Percentiles rank a stretch among this genome's conserved stretches.
Evolutionary conservation across 2,797 vertebrate species (phyloP).

Genomic region (Pantherophis alleghaniensis): DNA sequence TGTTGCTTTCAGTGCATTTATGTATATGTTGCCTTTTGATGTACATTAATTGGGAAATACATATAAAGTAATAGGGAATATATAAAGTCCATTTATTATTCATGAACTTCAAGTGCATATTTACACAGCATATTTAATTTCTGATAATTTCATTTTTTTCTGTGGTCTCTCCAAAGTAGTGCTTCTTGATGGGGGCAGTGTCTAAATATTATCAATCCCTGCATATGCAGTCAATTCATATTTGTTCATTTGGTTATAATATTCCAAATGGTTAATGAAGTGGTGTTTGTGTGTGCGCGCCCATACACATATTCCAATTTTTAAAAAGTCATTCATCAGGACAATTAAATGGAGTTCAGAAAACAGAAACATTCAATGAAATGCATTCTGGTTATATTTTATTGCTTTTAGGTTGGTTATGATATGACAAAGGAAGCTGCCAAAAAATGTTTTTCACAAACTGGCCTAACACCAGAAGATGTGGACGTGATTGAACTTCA

Average conservation of each 20-base stretch:
- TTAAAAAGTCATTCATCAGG: background rate
- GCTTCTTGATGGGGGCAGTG: background rate
- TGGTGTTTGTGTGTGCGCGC: background rate
- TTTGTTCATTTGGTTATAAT: background rate
- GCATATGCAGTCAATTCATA: background rate
- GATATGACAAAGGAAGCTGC: constrained; percentile 89
- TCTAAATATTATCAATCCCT: background rate
- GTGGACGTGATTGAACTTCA: constrained; percentile 94
- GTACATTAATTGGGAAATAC: background rate
- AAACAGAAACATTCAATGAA: background rate
- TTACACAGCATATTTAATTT: background rate
- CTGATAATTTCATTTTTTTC: background rate
- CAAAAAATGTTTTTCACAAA: constrained; percentile 77
- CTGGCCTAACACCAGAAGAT: constrained; percentile 81
- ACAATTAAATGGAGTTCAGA: background rate
- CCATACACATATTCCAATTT: background rate
- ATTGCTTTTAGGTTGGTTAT: constrained; percentile 81
- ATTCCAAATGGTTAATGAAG: background rate
- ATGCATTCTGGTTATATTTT: background rate
- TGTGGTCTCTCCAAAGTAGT: background rate
- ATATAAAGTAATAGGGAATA: background rate
- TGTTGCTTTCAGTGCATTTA: background rate
- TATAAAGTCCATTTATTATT: background rate
- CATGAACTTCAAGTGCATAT: background rate
- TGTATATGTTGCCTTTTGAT: background rate